Evolutionary conservation across 1,140 invertebrate genomes (phyloP), one percentile per base, ranked within the genome.

Genomic region (Nilaparvata lugens): DNA sequence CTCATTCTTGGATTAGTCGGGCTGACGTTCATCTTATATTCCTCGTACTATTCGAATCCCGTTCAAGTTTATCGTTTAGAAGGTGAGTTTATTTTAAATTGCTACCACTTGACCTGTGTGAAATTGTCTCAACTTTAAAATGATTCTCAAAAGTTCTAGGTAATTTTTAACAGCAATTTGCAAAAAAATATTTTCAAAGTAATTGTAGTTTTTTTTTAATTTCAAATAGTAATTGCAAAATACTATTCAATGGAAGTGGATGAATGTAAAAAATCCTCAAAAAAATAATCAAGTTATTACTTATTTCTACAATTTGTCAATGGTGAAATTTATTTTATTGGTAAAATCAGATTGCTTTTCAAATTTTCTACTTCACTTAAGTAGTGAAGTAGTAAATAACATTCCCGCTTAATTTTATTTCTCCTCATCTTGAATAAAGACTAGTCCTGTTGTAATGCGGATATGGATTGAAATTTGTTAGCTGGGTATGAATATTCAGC

Each of bases 11-110:
- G 57, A 31, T 43, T 66, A 21, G 60, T 66, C n/a, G 63, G 65
- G 40, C 45, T 65, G 38, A 61, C 63, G 11, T 53, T 66, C 14
- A 60, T 66, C 18, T 53, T 64, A 13, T 66, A 66, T 45, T 62
- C 63, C n/a, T 66, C 65, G n/a, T 61, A 62, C 31, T 66, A 58
- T 61, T 58, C 53, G 18, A 64, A 59, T 48, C 65, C 65, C 21
- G 63, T 64, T 13, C 60, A 62, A 35, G 31, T 66, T 43, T 66
- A 66, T 64, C 65, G 56, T 24, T 60, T 66, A 9, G 59, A 56
- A 59, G 57, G 60, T 65, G 60, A 62, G 60, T 59, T 3, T 5
- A n/a, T n/a, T n/a, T n/a, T n/a, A n/a, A n/a, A n/a, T n/a, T 21
- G 48, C 7, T 19, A 7, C 13, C 9, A 40, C 9, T 40, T 40